Evolutionary conservation across 2,888 invertebrate genomes (phyloP).

Genomic region (Taphrorychus bicolor): DNA sequence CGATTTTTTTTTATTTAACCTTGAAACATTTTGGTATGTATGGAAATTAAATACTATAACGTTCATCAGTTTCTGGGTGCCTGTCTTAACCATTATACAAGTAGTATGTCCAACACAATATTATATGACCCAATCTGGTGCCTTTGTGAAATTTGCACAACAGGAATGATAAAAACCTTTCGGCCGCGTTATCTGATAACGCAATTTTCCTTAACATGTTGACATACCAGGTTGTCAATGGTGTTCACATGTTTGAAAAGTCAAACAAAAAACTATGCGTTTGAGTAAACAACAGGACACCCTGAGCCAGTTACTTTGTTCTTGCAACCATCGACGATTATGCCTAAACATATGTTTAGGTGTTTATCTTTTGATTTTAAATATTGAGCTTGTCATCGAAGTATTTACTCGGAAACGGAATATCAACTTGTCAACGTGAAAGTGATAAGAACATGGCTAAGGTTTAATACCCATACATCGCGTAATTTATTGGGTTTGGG

Average conservation of each 20-base stretch:
- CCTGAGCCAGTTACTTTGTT: constrained; percentile 19
- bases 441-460: constrained; percentile 24
- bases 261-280: constrained; percentile 29
- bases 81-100: too few species aligned
- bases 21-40: too few species aligned
- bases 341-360: constrained; percentile 25
- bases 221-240: constrained; percentile 11
- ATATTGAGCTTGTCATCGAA: constrained; percentile 32
- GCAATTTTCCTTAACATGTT: constrained; percentile 21
- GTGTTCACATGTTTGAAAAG: constrained; percentile 26
- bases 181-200: constrained; percentile 5
- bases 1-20: too few species aligned
- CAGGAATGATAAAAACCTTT: too few species aligned
- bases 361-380: constrained; percentile 39
- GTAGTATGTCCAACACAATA: too few species aligned
- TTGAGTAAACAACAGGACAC: constrained; percentile 18
- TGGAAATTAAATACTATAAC: too few species aligned
- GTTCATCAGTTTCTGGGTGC: too few species aligned
- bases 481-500: neutral
- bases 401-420: constrained; percentile 26
- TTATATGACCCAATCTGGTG: too few species aligned
- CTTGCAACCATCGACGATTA: constrained; percentile 13
- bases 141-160: too few species aligned
- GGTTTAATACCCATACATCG: constrained; percentile 3
- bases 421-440: constrained; percentile 28